Evolutionary conservation across 2,888 invertebrate species (phyloP).

Genomic region (Drosophila putrida): DNA sequence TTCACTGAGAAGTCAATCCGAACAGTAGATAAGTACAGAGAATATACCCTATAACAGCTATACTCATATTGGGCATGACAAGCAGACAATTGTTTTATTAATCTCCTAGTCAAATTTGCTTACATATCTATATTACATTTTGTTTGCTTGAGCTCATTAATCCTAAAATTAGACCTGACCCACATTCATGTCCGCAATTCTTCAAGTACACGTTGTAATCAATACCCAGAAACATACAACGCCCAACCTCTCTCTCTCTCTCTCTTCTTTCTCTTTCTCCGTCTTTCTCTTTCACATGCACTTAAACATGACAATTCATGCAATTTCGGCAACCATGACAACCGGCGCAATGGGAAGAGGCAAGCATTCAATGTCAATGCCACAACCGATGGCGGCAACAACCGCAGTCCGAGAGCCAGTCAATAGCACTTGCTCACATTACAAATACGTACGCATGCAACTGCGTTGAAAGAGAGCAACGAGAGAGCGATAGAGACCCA

Average conservation of each 20-base stretch:
- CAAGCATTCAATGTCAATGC: constrained; percentile 23
- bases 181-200: constrained; percentile 38
- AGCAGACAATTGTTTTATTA: constrained; percentile 11
- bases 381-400: constrained; percentile 25
- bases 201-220: constrained; percentile 45
- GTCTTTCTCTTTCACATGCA: constrained; percentile 20
- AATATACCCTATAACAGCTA: background rate
- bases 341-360: constrained; percentile 25
- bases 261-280: background rate
- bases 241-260: background rate
- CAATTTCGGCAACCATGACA: constrained; percentile 50
- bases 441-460: background rate
- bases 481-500: background rate
- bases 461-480: background rate
- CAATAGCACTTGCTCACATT: constrained; percentile 5
- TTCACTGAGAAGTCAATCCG: background rate
- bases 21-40: constrained; percentile 4
- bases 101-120: background rate
- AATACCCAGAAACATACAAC: constrained; percentile 35
- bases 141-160: constrained; percentile 3
- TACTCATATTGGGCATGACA: background rate
- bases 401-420: constrained; percentile 14
- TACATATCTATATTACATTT: constrained; percentile 14
- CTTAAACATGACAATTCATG: constrained; percentile 21
- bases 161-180: constrained; percentile 59